Base-by-base conservation (phyloP, 2,113 vertebrate species). In the Orcinus orca region DNA sequence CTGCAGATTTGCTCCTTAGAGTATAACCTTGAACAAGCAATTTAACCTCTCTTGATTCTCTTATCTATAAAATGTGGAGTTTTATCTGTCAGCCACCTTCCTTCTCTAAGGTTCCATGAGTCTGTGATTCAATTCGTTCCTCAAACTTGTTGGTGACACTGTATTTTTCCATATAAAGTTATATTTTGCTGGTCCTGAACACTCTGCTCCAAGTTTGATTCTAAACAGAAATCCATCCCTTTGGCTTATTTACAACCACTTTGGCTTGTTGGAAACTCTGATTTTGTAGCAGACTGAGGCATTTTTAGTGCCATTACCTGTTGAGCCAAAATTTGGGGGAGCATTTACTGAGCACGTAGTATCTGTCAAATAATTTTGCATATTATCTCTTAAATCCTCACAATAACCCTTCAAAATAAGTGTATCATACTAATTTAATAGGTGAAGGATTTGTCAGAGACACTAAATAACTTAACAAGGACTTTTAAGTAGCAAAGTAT, bases 41-140 rank as follows among this genome's bases (percentile, higher is more conserved):
- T 73, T 73, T 68, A 77, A 90, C 15, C 6, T 82, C 36, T 67
- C 31, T 68, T 73, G 11, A 74, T 74, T 79, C 36, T 6, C 20
- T 88, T 82, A 76, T 55, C 50, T 88, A 26, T 67, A 26, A 80
- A 95, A 74, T 74, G 31, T 58, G 18, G 12, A 60, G 8, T 81
- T 76, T 92, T 21, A 11, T 67, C 62, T 83, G 6, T 25, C 13
- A 84, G 36, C 15, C 38, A 82, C 18, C 44, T 93, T 91, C n/a
- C 55, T 95, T 92, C 88, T 71, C 55, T 85, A 79, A 86, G 38
- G 79, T 68, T 36, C n/a, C 50, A 25, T 26, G 76, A 92, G 36
- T 80, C 26, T 97, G 41, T 95, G 36, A 90, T 96, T 95, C 36
- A 74, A 29, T 95, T 92, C 74, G 3, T 33, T 94, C 18, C 41